Evolutionary conservation across 2,888 invertebrate species (phyloP), one percentile per base, ranked within the genome.

Genomic region (Euspilapteryx auroguttella): DNA sequence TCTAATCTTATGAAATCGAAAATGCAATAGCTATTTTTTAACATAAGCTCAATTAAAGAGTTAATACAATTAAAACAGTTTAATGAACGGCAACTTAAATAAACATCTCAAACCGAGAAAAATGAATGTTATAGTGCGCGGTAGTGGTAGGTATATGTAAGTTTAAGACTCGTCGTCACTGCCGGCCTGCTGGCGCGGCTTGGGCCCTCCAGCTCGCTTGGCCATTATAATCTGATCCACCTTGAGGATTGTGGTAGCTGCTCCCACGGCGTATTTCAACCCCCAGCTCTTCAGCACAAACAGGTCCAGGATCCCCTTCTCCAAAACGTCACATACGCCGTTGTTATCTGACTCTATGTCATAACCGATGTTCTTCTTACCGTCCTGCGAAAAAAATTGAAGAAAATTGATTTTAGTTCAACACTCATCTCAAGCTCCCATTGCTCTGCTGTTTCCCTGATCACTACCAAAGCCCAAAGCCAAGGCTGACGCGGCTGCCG

Each of bases 161-260:
- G 21, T 11, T 62, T 81, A 82, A 49, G 79, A 82, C 54, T 89
- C 89, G 45, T 90, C 89, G 56, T 90, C 89, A 45, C 86, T 84
- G 41, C 75, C 73, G 6, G 79, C 81, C 8, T 68, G 71, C 34
- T 81, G 82, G 45, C 82, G 81, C 2, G 90, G 82, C 61, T 95
- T 96, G 0, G 96, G 96, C 24, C 97, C 97, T 25, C 97, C 97
- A 10, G 96, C 95, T 44, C 89, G 82, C 73, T 97, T 97, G 0
- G 97, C 94, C 96, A 97, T 96, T 39, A 98, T 97, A 41, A 98
- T 97, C 75, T 97, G 94, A 69, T 97, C 95, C 14, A 98, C 93
- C 57, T 89, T 87, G 14, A 98, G 79, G 39, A 97, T 89, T 1
- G 96, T 96, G 34, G 88, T 84, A 1, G 97, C 94, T 2, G 95